These are phyloP conservation scores for Cataglyphis albicans DNA, from an alignment of 2,888 invertebrate genomes.

Conservation along the genomic window DNA sequence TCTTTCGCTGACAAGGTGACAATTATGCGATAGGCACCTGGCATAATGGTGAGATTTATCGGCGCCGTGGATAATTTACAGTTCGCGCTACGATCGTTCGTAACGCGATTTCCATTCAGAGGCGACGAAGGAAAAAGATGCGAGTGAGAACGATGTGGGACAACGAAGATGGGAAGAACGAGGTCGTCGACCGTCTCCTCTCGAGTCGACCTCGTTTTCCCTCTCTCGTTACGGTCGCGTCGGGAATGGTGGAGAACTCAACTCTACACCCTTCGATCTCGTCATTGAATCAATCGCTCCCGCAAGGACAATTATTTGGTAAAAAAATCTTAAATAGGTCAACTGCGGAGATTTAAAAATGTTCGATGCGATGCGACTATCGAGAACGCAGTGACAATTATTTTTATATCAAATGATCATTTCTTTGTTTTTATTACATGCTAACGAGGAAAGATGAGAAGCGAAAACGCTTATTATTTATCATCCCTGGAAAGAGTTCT, in stretches of 20 bases:
- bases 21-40: slow-evolving; percentile 23
- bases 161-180: slow-evolving; percentile 25
- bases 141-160: not conserved
- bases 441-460: not conserved
- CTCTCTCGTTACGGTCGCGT: slow-evolving; percentile 34
- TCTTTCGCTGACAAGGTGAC: not conserved
- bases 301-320: slow-evolving; percentile 34
- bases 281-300: slow-evolving; percentile 48
- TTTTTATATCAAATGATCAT: slow-evolving; percentile 6
- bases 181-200: slow-evolving; percentile 42
- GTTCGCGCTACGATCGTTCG: slow-evolving; percentile 17
- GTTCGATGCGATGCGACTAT: not conserved
- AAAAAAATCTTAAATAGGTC: slow-evolving; percentile 24
- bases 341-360: slow-evolving; percentile 25
- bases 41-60: slow-evolving; percentile 20
- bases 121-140: slow-evolving; percentile 38
- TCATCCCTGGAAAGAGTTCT: not conserved
- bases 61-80: slow-evolving; percentile 43
- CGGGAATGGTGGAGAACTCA: slow-evolving; percentile 18
- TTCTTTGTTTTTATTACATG: slow-evolving; percentile 2
- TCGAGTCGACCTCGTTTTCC: slow-evolving; percentile 35
- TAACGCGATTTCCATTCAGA: slow-evolving; percentile 50
- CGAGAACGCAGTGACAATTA: slow-evolving; percentile 11
- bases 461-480: slow-evolving; percentile 16
- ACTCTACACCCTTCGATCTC: slow-evolving; percentile 24